Evolutionary conservation across 2,888 invertebrate species (phyloP).

Genomic region (Brassicogethes aeneus): DNA sequence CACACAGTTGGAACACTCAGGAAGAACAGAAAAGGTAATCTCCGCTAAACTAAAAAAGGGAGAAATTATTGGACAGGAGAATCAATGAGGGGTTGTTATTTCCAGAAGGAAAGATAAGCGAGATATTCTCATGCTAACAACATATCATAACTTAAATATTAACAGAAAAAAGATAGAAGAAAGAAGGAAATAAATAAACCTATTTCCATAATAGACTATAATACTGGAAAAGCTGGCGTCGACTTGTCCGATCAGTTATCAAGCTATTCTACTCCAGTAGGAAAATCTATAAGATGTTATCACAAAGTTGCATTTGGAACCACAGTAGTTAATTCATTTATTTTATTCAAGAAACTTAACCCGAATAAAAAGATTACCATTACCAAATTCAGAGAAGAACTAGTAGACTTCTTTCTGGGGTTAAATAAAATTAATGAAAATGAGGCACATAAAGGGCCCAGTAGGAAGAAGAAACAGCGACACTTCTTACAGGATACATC

Average conservation of each 20-base stretch:
- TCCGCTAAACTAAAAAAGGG: no score
- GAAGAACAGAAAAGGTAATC: no score
- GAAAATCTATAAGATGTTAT: conserved; percentile 9
- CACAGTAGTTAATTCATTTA: conserved; percentile 10
- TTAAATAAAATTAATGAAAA: conserved; percentile 2
- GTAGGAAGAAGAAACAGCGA: conserved; percentile 1
- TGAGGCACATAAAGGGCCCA: background rate
- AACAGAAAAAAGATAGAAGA: no score
- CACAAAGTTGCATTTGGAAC: conserved; percentile 10
- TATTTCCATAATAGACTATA: conserved; percentile 10
- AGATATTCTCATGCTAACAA: no score
- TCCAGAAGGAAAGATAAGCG: no score
- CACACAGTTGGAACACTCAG: no score
- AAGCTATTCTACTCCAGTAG: conserved; percentile 8
- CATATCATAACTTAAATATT: no score
- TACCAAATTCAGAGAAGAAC: conserved; percentile 7
- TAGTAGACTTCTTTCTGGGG: conserved; percentile 6
- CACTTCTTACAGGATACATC: conserved; percentile 6
- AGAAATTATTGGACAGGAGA: no score
- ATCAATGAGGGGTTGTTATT: no score
- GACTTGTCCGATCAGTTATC: conserved; percentile 10
- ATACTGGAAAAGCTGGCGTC: conserved; percentile 7
- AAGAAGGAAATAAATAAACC: conserved; percentile 8
- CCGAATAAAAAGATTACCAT: conserved; percentile 3
- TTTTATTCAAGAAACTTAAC: conserved; percentile 6